Evolutionary conservation across 2,113 vertebrate genomes (phyloP).

Genomic region (Microtus oregoni): DNA sequence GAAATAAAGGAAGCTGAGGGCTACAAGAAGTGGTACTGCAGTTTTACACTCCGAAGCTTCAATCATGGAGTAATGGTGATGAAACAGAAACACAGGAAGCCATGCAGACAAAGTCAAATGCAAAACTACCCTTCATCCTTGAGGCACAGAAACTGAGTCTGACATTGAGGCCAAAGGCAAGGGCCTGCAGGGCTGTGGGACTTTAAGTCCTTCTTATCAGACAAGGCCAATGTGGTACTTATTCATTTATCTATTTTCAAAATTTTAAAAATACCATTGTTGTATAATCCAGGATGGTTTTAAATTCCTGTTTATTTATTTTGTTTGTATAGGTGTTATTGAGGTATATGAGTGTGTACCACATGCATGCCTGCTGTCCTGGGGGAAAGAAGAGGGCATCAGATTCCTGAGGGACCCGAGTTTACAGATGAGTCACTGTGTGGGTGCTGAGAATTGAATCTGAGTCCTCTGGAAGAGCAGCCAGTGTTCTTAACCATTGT

Average conservation of each 20-base stretch:
- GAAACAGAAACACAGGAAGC: not conserved
- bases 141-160: constrained; percentile 9
- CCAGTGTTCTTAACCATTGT: not conserved
- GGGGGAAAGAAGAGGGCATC: not conserved
- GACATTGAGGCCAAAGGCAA: not conserved
- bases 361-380: not conserved
- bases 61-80: not conserved
- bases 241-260: not conserved
- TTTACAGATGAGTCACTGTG: too few relatives aligned
- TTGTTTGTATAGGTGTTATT: not conserved
- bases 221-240: not conserved
- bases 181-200: not conserved
- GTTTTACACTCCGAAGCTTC: not conserved
- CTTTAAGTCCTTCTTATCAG: not conserved
- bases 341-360: too few relatives aligned
- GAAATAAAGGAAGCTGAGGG: not conserved
- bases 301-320: not conserved
- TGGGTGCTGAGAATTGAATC: not conserved
- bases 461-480: not conserved
- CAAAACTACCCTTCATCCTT: not conserved
- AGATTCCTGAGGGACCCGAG: not conserved
- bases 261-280: too few relatives aligned
- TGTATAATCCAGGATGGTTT: not conserved
- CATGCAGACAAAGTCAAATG: not conserved
- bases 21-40: not conserved